Evolutionary conservation across 2,797 vertebrate species (phyloP).

Genomic region (Crocidura indochinensis): DNA sequence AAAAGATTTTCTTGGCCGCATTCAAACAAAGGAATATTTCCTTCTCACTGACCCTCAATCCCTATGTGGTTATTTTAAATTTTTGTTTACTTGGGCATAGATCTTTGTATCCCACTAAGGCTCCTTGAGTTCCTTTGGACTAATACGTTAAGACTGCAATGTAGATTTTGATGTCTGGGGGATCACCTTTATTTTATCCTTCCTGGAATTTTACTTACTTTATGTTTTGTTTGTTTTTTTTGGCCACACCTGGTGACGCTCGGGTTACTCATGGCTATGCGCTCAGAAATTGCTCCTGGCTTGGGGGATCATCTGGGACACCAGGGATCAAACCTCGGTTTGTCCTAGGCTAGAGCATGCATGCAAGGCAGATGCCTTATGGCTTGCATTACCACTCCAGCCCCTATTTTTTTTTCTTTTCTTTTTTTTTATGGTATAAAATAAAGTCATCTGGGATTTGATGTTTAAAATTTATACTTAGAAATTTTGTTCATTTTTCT

Average conservation of each 20-base stretch:
- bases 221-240: not conserved
- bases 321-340: too few species aligned
- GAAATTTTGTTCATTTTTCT: constrained; percentile 63
- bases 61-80: constrained; percentile 39
- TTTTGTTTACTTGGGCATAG: constrained; percentile 52
- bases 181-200: constrained; percentile 8
- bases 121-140: not conserved
- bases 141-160: not conserved
- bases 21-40: constrained; percentile 78
- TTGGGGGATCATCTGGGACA: too few species aligned
- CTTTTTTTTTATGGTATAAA: not conserved
- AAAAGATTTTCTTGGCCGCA: constrained; percentile 74
- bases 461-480: constrained; percentile 39
- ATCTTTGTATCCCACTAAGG: constrained; percentile 53
- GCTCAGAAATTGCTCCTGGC: too few species aligned
- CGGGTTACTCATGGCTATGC: too few species aligned
- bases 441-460: constrained; percentile 34
- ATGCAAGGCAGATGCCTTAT: too few species aligned
- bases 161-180: not conserved
- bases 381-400: too few species aligned
- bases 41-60: constrained; percentile 63
- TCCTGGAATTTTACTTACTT: constrained; percentile 29
- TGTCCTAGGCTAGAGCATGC: too few species aligned
- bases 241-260: too few species aligned
- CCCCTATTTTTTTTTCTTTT: not conserved